Evolutionary conservation across 64 coral and sea anemone genomes (phyloP).

Genomic region (Pachyseris speciosa): DNA sequence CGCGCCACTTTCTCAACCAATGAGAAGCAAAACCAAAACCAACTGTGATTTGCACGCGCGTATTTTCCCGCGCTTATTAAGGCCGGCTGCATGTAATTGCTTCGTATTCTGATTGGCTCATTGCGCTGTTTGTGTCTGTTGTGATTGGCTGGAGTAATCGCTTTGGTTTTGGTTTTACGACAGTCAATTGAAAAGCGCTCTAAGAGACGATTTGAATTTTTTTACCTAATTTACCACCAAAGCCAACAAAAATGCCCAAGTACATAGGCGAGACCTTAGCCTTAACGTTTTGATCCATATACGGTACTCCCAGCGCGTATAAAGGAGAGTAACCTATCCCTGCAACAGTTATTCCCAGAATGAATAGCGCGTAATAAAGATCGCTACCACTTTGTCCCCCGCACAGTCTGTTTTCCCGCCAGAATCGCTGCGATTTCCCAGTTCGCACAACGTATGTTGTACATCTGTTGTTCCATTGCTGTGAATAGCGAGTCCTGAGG

Average conservation of each 20-base stretch:
- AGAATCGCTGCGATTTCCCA: background rate
- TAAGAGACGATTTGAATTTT: no score
- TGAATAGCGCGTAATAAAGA: slow-evolving; percentile 48
- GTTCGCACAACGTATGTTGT: background rate
- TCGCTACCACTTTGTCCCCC: background rate
- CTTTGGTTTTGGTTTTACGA: no score
- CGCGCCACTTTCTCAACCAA: no score
- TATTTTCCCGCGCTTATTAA: no score
- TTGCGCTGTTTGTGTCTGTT: no score
- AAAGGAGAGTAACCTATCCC: slow-evolving; percentile 28
- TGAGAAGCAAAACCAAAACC: no score
- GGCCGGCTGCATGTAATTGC: no score
- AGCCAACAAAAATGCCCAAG: slow-evolving; percentile 17
- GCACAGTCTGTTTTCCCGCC: background rate
- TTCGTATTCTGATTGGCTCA: no score
- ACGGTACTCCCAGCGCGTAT: slow-evolving; percentile 37
- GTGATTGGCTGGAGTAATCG: no score
- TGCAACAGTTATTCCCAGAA: slow-evolving; percentile 49
- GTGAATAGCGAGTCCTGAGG: background rate
- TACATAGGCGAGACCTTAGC: slow-evolving; percentile 48
- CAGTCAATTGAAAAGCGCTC: no score
- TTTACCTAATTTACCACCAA: slow-evolving; percentile 38
- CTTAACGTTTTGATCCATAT: slow-evolving; percentile 69
- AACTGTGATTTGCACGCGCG: no score
- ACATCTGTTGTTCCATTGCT: background rate